These are phyloP conservation scores for Latrodectus hesperus DNA, from an alignment of 2,888 invertebrate species.

Conservation along the genomic window DNA sequence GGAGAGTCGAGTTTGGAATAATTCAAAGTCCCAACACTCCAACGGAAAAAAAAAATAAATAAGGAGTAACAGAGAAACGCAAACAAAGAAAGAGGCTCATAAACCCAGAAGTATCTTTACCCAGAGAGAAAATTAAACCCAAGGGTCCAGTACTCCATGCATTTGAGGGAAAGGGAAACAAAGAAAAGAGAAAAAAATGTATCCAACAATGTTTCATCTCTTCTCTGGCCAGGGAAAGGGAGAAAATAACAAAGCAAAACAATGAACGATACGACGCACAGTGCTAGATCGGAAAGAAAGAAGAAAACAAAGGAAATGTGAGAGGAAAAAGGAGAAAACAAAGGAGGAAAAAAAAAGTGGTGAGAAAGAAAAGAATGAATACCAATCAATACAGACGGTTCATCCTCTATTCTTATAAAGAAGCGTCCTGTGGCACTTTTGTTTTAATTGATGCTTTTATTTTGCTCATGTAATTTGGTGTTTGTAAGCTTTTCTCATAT, in stretches of 20 bases:
- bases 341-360: constrained; percentile 7
- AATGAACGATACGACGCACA: constrained; percentile 22
- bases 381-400: background rate
- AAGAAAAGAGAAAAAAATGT: constrained; percentile 10
- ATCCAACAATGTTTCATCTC: constrained; percentile 54
- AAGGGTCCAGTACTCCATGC: constrained; percentile 22
- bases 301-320: constrained; percentile 43
- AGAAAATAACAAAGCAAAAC: constrained; percentile 50
- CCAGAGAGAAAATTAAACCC: constrained; percentile 53
- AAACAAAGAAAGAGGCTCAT: background rate
- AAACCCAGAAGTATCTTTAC: background rate
- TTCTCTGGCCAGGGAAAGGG: background rate
- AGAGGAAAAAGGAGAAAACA: constrained; percentile 9
- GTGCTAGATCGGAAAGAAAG: constrained; percentile 11
- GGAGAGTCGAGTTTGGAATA: too few species aligned
- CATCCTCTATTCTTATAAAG: background rate
- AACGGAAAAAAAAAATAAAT: too few species aligned
- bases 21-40: too few species aligned
- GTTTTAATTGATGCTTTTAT: too few species aligned
- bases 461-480: too few species aligned
- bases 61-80: too few species aligned
- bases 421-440: too few species aligned
- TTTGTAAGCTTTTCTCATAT: too few species aligned
- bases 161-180: background rate
- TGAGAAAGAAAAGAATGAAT: background rate